Conservation (phyloP, 2,797 vertebrate genomes). For the Parauchenoglanis punctatus region DNA sequence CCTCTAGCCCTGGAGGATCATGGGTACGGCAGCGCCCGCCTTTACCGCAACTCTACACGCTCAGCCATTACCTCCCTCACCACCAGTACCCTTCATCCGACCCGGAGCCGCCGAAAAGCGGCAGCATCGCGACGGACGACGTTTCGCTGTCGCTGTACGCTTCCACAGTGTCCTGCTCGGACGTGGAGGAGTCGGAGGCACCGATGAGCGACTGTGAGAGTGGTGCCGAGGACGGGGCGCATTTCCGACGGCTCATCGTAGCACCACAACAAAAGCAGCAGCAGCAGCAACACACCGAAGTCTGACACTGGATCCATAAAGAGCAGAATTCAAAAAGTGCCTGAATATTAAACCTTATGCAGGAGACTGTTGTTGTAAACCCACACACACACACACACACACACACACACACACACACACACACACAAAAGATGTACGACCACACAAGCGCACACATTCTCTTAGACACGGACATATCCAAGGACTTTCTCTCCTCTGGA, state of each 20-base stretch:
- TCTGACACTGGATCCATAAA: conserved; percentile 86
- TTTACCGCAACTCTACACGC: conserved; percentile 84
- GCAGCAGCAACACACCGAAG: conserved; percentile 96
- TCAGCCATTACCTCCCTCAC: conserved; percentile 91
- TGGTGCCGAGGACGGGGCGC: conserved; percentile 85
- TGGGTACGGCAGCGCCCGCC: conserved; percentile 80
- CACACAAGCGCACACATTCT: conserved; percentile 16
- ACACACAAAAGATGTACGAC: conserved; percentile 35
- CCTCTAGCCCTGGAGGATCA: conserved; percentile 76
- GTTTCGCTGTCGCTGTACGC: conserved; percentile 91
- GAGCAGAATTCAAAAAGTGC: conserved; percentile 84
- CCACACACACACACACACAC: conserved; percentile 33
- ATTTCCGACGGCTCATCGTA: conserved; percentile 82
- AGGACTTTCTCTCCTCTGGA: conserved; percentile 51
- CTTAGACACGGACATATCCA: conserved; percentile 21
- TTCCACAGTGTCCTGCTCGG: conserved; percentile 94
- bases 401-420: conserved; percentile 21
- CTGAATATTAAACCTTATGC: conserved; percentile 80
- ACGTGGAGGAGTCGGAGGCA: conserved; percentile 95
- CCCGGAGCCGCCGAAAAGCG: conserved; percentile 78
- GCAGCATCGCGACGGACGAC: conserved; percentile 79
- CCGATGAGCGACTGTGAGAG: conserved; percentile 98
- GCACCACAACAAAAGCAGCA: conserved; percentile 81
- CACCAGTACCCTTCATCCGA: conserved; percentile 84
- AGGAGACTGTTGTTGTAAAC: conserved; percentile 47